Percentiles rank a stretch among this genome's conserved stretches.
Conservation (phyloP, 2,797 vertebrate species). For the Pipistrellus nathusii region DNA sequence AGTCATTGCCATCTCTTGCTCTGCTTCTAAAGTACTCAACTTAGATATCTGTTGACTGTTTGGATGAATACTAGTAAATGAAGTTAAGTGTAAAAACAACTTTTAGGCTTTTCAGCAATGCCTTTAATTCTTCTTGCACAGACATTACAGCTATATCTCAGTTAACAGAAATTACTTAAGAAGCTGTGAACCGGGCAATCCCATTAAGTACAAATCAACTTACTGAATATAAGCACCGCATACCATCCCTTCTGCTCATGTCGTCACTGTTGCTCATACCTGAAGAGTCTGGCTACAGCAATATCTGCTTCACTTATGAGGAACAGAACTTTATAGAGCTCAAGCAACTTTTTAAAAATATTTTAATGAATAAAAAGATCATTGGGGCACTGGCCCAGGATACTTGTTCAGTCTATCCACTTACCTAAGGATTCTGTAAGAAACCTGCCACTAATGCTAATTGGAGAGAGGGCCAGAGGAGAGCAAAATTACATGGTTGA, state of each 20-base stretch:
- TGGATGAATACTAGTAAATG: not conserved
- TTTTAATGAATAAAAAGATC: not conserved
- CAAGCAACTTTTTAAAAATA: not conserved
- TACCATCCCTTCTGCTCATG: not conserved
- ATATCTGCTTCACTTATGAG: not conserved
- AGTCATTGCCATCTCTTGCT: not conserved
- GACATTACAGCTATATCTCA: not conserved
- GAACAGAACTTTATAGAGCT: not conserved
- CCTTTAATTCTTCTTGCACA: not conserved
- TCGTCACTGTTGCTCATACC: not conserved
- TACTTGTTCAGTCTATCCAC: not conserved
- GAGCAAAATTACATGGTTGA: not conserved
- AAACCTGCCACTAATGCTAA: not conserved
- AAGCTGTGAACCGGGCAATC: not conserved
- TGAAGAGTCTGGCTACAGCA: not conserved
- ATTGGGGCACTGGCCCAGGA: not conserved
- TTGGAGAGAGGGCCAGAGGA: not conserved
- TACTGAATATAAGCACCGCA: not conserved
- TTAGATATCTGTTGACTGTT: not conserved
- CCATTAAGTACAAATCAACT: not conserved
- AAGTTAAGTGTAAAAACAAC: not conserved
- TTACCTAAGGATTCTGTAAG: not conserved
- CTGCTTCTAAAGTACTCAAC: not conserved
- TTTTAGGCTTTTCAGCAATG: constrained; percentile 33
- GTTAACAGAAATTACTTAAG: not conserved